These are phyloP conservation scores for Drosophila repleta DNA, from an alignment of 1,140 invertebrate species.

Conservation along the genomic window DNA sequence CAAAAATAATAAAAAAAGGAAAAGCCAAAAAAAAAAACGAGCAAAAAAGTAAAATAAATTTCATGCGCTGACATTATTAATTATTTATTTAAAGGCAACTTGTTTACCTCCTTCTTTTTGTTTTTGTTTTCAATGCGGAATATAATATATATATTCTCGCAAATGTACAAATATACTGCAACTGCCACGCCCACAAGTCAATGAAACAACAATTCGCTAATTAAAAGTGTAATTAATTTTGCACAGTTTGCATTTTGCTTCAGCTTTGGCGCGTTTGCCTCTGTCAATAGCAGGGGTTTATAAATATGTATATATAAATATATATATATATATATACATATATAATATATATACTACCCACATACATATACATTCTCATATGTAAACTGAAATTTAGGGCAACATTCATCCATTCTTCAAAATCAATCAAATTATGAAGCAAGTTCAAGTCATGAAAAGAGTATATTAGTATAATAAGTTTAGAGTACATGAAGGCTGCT, in stretches of 20 bases:
- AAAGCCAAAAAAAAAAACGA: not conserved
- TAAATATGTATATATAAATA: not conserved
- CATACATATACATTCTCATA: not conserved
- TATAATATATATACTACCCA: not conserved
- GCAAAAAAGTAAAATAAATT: not conserved
- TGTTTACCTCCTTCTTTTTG: too few species aligned
- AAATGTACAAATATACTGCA: not conserved
- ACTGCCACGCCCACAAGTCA: not conserved
- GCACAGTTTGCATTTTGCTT: conserved; percentile 11
- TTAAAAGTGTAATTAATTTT: conserved; percentile 25
- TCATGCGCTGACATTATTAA: not conserved
- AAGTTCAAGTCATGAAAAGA: too few species aligned
- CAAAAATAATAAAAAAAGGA: not conserved
- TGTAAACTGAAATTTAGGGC: too few species aligned
- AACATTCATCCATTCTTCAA: not conserved
- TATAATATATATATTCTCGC: not conserved
- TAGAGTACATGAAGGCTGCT: too few species aligned
- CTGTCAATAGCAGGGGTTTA: conserved; percentile 5
- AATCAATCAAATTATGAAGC: not conserved
- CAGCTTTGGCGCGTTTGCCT: not conserved
- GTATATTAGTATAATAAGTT: conserved; percentile 6
- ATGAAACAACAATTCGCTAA: conserved; percentile 8
- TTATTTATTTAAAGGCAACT: conserved; percentile 2
- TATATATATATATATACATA: not conserved
- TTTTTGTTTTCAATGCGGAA: not conserved